Conservation (phyloP, 2,113 vertebrate genomes). For the Syngnathus typhle region DNA sequence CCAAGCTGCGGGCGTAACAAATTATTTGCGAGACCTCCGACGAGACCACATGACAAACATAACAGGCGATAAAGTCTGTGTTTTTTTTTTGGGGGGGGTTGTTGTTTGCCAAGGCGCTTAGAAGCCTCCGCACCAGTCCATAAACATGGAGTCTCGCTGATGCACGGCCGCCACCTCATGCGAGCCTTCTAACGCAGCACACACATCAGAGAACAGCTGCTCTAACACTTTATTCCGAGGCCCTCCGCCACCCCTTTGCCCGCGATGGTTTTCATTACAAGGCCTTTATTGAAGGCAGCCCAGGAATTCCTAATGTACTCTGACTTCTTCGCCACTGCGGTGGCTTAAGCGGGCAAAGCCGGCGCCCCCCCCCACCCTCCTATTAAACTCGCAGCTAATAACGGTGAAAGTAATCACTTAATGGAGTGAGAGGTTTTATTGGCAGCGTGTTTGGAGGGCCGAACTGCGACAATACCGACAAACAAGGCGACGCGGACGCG, state of each 20-base stretch:
- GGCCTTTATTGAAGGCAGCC: constrained; percentile 69
- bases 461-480: background rate
- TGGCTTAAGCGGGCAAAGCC: constrained; percentile 60
- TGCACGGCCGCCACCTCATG: constrained; percentile 40
- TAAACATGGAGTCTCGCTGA: constrained; percentile 56
- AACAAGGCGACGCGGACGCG: constrained; percentile 4
- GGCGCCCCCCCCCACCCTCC: constrained; percentile 33
- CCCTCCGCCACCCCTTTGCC: constrained; percentile 25
- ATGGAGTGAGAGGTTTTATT: constrained; percentile 56
- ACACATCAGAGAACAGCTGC: constrained; percentile 75
- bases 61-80: constrained; percentile 52
- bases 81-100: background rate
- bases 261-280: constrained; percentile 69
- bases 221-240: constrained; percentile 60
- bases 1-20: constrained; percentile 25
- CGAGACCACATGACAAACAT: constrained; percentile 53
- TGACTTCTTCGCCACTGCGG: constrained; percentile 60
- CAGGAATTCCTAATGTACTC: constrained; percentile 69
- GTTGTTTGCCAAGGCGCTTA: constrained; percentile 39
- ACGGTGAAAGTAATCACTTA: constrained; percentile 56
- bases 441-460: constrained; percentile 2
- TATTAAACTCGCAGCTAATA: constrained; percentile 65
- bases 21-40: constrained; percentile 44
- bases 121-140: constrained; percentile 62
- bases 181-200: constrained; percentile 57